Conservation (phyloP, 2,113 vertebrate species). For the Mormoops blainvillei region DNA sequence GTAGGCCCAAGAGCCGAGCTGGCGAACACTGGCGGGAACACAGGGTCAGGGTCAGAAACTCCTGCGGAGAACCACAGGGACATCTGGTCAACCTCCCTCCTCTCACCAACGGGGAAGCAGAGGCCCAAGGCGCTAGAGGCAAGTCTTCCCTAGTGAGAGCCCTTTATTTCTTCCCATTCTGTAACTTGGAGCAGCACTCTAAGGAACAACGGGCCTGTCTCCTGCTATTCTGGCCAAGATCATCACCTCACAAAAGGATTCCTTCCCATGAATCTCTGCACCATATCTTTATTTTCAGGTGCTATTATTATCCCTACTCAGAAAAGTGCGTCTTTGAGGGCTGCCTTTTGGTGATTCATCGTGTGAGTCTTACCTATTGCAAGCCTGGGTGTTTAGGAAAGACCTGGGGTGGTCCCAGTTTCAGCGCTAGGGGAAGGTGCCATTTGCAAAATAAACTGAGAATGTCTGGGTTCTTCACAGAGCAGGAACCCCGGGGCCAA, state of each 20-base stretch:
- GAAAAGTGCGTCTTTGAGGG: background rate
- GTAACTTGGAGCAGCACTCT: background rate
- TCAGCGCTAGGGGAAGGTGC: background rate
- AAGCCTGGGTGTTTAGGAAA: background rate
- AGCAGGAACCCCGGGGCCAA: background rate
- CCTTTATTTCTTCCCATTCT: background rate
- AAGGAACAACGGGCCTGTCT: rapidly evolving
- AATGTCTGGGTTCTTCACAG: background rate
- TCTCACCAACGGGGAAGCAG: background rate
- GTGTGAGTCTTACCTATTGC: rapidly evolving
- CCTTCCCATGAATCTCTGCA: background rate
- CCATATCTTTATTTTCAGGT: background rate
- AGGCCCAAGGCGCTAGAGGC: no score
- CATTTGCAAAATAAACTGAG: background rate
- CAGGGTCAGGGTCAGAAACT: rapidly evolving
- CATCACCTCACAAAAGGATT: background rate
- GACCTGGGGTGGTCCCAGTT: background rate
- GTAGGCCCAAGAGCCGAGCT: background rate
- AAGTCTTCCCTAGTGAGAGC: background rate
- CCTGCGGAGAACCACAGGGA: background rate
- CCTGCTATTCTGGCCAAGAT: background rate
- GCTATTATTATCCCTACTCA: background rate
- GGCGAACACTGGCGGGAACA: background rate
- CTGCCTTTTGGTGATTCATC: background rate
- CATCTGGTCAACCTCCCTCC: constrained; percentile 23